phyloP scores from a whole-genome alignment of 2,113 vertebrate genomes.

The Microtus richardsoni region DNA sequence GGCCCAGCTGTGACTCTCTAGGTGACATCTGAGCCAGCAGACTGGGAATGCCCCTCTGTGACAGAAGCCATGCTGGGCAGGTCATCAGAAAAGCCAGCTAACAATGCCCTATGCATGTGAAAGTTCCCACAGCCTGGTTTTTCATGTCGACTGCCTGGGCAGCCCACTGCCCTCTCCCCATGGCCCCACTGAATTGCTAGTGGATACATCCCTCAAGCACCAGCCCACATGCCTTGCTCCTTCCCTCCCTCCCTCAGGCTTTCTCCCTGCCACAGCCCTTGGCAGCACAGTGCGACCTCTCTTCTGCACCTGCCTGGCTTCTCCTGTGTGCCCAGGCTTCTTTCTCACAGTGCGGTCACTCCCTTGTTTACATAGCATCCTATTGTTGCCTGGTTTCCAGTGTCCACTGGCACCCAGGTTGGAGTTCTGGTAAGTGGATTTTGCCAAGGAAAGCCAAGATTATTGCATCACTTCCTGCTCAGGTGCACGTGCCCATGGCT shows the following conservation, averaged over 20 bases:
- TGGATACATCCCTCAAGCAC: not conserved
- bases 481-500: not conserved
- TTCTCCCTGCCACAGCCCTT: not conserved
- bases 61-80: not conserved
- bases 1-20: not conserved
- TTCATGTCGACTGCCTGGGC: not conserved
- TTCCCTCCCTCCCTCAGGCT: not conserved
- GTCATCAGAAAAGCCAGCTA: not conserved
- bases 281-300: not conserved
- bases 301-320: not conserved
- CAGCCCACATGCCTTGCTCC: accelerated
- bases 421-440: not conserved
- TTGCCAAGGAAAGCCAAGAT: not conserved
- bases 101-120: not conserved
- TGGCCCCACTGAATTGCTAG: not conserved
- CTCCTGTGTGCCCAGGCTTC: not conserved
- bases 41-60: not conserved
- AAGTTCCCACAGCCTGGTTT: not conserved
- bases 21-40: not conserved
- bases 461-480: not conserved
- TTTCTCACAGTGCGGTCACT: not conserved
- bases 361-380: not conserved
- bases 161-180: not conserved
- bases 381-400: not conserved
- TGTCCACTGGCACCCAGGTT: not conserved